Conservation (phyloP, 2,888 invertebrate genomes). For the Coleophora flavipennella region DNA sequence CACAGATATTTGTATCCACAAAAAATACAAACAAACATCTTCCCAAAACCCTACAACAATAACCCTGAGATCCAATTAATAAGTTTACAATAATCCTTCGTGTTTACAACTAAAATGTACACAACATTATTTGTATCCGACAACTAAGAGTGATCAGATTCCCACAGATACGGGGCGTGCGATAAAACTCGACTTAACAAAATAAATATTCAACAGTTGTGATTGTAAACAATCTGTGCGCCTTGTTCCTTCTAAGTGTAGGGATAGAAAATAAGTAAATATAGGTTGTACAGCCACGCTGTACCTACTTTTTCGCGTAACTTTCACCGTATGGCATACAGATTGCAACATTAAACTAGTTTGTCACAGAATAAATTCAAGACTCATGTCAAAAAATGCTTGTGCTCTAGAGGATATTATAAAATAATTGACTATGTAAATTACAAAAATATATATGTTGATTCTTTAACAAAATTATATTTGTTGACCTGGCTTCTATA, state of each 20-base stretch:
- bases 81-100: slow-evolving; percentile 1
- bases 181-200: slow-evolving; percentile 58
- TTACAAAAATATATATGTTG: too few species aligned
- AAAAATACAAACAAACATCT: background rate
- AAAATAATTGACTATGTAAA: too few species aligned
- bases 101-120: slow-evolving; percentile 28
- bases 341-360: too few species aligned
- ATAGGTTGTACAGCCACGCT: too few species aligned
- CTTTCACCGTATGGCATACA: too few species aligned
- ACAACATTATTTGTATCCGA: slow-evolving; percentile 33
- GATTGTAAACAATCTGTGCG: slow-evolving; percentile 54
- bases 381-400: too few species aligned
- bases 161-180: slow-evolving; percentile 53
- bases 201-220: slow-evolving; percentile 68
- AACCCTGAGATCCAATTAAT: background rate
- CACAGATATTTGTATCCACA: too few species aligned
- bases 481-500: too few species aligned
- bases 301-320: too few species aligned
- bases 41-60: background rate
- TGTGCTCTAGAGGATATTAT: too few species aligned
- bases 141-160: slow-evolving; percentile 23
- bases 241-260: slow-evolving; percentile 43
- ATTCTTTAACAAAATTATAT: too few species aligned
- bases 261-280: slow-evolving; percentile 20
- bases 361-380: too few species aligned